Conservation (phyloP, 2,113 vertebrate genomes). For the Redunca redunca region DNA sequence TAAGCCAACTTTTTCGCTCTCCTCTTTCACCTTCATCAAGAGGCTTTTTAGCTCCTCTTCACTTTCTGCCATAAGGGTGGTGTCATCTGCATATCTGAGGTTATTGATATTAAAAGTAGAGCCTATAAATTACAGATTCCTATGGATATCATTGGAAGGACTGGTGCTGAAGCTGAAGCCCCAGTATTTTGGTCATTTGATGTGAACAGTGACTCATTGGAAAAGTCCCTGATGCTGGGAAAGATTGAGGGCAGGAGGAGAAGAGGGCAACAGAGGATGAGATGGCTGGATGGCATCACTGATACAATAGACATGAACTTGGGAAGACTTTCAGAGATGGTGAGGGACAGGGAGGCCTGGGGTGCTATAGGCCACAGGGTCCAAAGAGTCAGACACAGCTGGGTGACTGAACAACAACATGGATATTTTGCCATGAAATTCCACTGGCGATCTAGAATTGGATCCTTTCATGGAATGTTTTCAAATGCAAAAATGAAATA, state of each 20-base stretch:
- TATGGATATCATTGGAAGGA: background rate
- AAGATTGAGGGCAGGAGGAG: background rate
- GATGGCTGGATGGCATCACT: background rate
- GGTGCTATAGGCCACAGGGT: background rate
- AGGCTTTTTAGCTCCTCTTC: fast-evolving
- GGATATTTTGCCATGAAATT: background rate
- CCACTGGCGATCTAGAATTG: background rate
- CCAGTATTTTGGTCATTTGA: background rate
- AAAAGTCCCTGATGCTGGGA: background rate
- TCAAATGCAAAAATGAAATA: background rate
- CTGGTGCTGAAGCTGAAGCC: background rate
- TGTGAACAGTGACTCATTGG: background rate
- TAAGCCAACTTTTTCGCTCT: background rate
- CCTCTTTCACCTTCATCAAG: background rate
- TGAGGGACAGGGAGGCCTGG: background rate
- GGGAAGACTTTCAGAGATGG: background rate
- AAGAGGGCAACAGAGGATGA: background rate
- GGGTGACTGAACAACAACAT: background rate
- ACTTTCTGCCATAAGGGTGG: background rate
- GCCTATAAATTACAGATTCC: background rate
- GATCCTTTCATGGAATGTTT: background rate
- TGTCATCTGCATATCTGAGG: background rate
- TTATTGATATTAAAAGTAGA: background rate
- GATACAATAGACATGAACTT: background rate
- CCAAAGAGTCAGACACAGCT: background rate